Base-by-base conservation (phyloP, 2,113 vertebrate genomes). In the Melanerpes formicivorus region DNA sequence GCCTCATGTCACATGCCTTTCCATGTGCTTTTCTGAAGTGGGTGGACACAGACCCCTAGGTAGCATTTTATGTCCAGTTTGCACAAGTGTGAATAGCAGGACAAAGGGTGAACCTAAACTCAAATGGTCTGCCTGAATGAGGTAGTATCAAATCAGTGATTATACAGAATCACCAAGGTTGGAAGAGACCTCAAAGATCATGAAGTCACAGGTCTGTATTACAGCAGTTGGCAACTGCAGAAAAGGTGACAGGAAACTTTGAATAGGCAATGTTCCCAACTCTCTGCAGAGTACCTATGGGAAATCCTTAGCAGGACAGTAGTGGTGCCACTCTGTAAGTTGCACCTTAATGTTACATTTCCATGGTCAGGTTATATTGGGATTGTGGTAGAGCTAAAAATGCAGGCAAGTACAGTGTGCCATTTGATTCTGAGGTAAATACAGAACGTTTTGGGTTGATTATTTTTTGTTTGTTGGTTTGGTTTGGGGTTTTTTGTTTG, bases 371-470 rank as follows among this genome's bases (percentile, higher is more conserved):
- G 84, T 79, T 74, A 19, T 73, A 66, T 70, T 78, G 65, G 34
- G 21, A 56, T 54, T 93, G 60, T 78, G 58, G 72, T 79, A 32
- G 27, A 90, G 27, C 75, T 90, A n/a, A 82, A 95, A 94, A 62
- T 54, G 32, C 46, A 34, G 27, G 18, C 58, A 63, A 79, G 8
- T 30, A 3, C 58, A 63, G 14, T 8, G 22, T 87, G 52, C n/a
- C 37, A 16, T 72, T 94, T 84, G 62, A 44, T 87, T 87, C 1
- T 2, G 59, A 72, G 52, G 55, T 73, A 88, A 90, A 79, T 56
- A 74, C 37, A 34, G 64, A 14, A 29, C 40, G 59, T 52, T 52
- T 52, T 25, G 50, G 22, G 22, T 11, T 52, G 50, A 19, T 22
- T 52, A 8, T 5, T 21, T 46, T 30, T 81, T 29, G 42, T 26